Percentiles rank a stretch among this genome's conserved stretches.
Evolutionary conservation across 2,888 invertebrate species (phyloP).

Genomic region (Hemistola chrysoprasaria): DNA sequence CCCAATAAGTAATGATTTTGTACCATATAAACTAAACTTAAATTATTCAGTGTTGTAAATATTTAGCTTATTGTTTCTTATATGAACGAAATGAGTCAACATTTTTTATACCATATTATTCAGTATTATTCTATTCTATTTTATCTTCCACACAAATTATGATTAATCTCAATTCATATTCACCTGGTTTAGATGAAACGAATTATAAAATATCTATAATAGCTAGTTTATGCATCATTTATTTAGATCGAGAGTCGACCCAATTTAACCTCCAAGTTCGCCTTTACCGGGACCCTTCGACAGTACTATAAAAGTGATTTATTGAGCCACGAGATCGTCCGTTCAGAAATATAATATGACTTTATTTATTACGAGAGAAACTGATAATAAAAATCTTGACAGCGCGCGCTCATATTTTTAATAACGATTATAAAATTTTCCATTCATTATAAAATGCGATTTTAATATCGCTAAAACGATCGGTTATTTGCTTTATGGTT

Average conservation of each 20-base stretch:
- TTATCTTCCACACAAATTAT: too few species aligned
- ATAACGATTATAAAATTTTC: slow-evolving; percentile 8
- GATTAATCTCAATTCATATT: too few species aligned
- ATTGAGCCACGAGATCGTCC: slow-evolving; percentile 65
- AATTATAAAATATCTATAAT: too few species aligned
- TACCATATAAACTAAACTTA: too few species aligned
- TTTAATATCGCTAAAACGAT: slow-evolving; percentile 6
- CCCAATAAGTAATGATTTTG: too few species aligned
- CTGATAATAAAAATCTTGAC: slow-evolving; percentile 67
- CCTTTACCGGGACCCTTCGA: slow-evolving; percentile 68
- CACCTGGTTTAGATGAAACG: too few species aligned
- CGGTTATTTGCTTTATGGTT: too few species aligned
- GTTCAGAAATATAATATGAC: slow-evolving; percentile 72
- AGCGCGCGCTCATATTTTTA: slow-evolving; percentile 47
- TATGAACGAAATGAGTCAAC: too few species aligned
- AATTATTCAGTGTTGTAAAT: too few species aligned
- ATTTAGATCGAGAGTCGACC: slow-evolving; percentile 56
- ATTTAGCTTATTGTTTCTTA: too few species aligned
- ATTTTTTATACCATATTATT: too few species aligned
- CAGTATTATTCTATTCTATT: too few species aligned
- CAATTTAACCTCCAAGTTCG: slow-evolving; percentile 64
- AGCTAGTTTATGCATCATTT: slow-evolving; percentile 40
- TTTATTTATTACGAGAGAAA: slow-evolving; percentile 69
- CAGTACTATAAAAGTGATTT: slow-evolving; percentile 78
- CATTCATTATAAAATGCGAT: slow-evolving; percentile 17